Evolutionary conservation across 35 echinoderm and acorn worm genomes (phyloP).

Genomic region (Nesometra sesokonis): DNA sequence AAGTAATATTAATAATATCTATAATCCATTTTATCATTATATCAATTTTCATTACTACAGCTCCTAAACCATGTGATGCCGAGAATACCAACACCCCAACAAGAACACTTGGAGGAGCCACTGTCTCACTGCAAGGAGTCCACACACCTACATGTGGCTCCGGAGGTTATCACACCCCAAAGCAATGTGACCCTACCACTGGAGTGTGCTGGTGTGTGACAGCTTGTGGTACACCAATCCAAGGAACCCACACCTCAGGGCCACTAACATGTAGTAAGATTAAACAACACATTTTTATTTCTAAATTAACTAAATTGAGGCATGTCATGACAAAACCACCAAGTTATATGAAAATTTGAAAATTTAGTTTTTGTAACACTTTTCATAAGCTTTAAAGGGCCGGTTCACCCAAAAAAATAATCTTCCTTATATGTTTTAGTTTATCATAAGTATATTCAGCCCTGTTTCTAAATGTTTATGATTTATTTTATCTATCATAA

Average conservation of each 20-base stretch:
- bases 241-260: not conserved
- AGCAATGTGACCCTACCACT: constrained; percentile 10
- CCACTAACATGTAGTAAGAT: constrained; percentile 5
- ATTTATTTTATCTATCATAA: too few species aligned
- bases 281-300: not conserved
- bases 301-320: too few species aligned
- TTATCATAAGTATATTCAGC: too few species aligned
- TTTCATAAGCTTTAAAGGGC: too few species aligned
- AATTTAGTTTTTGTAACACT: too few species aligned
- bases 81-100: not conserved
- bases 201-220: constrained; percentile 2
- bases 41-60: not conserved
- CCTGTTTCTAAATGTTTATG: too few species aligned
- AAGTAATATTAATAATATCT: too few species aligned
- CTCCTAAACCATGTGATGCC: not conserved
- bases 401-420: too few species aligned
- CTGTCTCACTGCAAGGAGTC: not conserved
- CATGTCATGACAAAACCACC: too few species aligned
- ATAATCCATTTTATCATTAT: too few species aligned
- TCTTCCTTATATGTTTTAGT: too few species aligned
- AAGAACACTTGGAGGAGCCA: not conserved
- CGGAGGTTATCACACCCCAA: not conserved
- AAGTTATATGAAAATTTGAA: too few species aligned
- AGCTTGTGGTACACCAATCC: constrained; percentile 1
- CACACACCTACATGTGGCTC: not conserved